Base-by-base conservation (phyloP, 2,113 vertebrate genomes). In the Origma solitaria region DNA sequence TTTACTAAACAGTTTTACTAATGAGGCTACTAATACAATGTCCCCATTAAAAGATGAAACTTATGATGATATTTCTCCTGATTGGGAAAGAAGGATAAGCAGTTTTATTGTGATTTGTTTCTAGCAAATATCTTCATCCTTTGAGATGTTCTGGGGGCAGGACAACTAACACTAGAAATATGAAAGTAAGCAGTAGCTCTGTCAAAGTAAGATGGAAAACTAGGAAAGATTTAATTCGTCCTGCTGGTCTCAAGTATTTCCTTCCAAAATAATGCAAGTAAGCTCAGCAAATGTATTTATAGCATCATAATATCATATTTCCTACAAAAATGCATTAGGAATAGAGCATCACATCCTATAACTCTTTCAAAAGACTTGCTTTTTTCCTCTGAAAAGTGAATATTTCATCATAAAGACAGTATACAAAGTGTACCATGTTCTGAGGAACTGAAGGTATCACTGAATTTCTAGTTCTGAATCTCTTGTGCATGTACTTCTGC, bases 1-100 rank as follows among this genome's bases (percentile, higher is more conserved):
- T 92, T 88, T 71, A 40, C 72, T 90, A 70, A 96, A 80, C 47
- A 79, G 42, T 75, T 92, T 66, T 92, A 60, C 44, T 95, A 91
- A 92, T 79, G 80, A 91, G 38, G 25, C 61, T 91, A 64, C 60
- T 69, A 54, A 66, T 53, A 62, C 56, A 81, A 66, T n/a, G 9
- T 92, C n/a, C 27, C 12, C 9, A 57, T 76, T 91, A 72, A 49
- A 82, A 83, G 25, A 81, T 66, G 27, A 78, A 89, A 61, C 35
- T 64, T 14, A 47, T 78, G 40, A 70, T 75, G 35, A 45, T 79
- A 37, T 73, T 84, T n/a, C 17, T 89, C 4, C 15, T 86, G 49
- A 95, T 23, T 69, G 65, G 40, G 49, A 81, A 87, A 88, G 40
- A 64, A 15, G 13, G 10, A 75, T 66, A 78, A 86, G 33, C n/a